phyloP scores from a whole-genome alignment of 2,113 vertebrate genomes.

The Ophiodon elongatus region DNA sequence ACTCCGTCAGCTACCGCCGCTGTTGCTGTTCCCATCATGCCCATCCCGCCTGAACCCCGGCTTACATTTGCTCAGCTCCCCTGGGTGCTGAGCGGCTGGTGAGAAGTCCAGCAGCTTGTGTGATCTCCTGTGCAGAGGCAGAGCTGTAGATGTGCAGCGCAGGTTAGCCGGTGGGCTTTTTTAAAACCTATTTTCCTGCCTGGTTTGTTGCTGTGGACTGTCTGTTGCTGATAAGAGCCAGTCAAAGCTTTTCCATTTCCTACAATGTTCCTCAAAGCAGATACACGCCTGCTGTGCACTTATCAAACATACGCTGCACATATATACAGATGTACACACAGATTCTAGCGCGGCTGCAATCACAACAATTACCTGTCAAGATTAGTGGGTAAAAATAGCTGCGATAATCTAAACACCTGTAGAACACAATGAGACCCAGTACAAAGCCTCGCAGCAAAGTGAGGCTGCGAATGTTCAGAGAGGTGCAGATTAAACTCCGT shows the following conservation, averaged over 20 bases:
- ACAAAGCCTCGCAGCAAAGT: conserved; percentile 22
- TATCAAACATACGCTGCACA: conserved; percentile 35
- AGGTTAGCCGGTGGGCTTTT: conserved; percentile 30
- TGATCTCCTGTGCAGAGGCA: conserved; percentile 25
- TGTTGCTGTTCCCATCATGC: conserved; percentile 20
- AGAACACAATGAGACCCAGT: conserved; percentile 6
- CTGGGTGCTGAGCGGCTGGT: conserved; percentile 5
- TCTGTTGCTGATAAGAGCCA: conserved; percentile 72
- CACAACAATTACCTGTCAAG: conserved; percentile 31
- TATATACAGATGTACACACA: conserved; percentile 14
- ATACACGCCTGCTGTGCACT: conserved; percentile 56
- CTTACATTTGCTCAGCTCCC: neutral
- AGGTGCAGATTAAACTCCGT: neutral
- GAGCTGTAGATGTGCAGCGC: conserved; percentile 31
- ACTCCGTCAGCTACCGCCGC: conserved; percentile 10
- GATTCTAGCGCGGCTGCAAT: conserved; percentile 23
- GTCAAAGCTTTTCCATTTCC: conserved; percentile 66
- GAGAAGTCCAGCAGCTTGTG: conserved; percentile 30
- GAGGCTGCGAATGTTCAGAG: neutral
- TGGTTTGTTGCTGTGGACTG: conserved; percentile 65
- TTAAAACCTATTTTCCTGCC: conserved; percentile 45
- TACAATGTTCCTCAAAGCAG: conserved; percentile 52
- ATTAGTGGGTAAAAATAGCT: conserved; percentile 42
- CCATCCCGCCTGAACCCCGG: neutral
- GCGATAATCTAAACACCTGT: conserved; percentile 12